Evolutionary conservation across 2,888 invertebrate genomes (phyloP).

Genomic region (Pheosia gnoma): DNA sequence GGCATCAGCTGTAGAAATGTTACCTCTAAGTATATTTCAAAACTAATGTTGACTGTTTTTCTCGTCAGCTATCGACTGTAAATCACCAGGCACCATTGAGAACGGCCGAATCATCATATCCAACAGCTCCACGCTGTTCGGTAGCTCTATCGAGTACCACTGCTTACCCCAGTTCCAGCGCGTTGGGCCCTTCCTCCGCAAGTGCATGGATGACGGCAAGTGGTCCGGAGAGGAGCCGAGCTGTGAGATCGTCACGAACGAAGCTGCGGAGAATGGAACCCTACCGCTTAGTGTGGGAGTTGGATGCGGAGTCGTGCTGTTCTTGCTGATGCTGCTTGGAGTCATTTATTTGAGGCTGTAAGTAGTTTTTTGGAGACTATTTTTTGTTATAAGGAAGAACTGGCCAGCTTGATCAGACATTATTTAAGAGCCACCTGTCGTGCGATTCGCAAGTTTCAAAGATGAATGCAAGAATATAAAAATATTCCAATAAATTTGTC

Average conservation of each 20-base stretch:
- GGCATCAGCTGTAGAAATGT: no score
- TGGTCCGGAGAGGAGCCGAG: conserved; percentile 95
- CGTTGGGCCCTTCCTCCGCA: conserved; percentile 91
- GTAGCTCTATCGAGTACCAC: conserved; percentile 94
- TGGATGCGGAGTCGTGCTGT: conserved; percentile 91
- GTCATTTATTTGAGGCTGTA: conserved; percentile 92
- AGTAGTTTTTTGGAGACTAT: conserved; percentile 63
- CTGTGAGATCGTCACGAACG: conserved; percentile 89
- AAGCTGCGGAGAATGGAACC: conserved; percentile 88
- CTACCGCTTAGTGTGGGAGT: conserved; percentile 93
- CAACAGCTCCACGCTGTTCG: conserved; percentile 92
- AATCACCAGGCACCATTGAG: conserved; percentile 90
- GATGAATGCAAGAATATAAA: no score
- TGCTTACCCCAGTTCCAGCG: conserved; percentile 93
- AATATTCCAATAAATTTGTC: no score
- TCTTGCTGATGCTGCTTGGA: conserved; percentile 90
- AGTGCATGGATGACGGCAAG: conserved; percentile 91
- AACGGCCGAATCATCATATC: conserved; percentile 94
- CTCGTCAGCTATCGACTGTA: conserved; percentile 91
- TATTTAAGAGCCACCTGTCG: no score
- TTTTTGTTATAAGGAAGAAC: no score
- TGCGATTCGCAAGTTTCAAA: no score
- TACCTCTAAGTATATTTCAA: no score
- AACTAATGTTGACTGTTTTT: neutral
- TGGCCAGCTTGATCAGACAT: no score